Evolutionary conservation across 2,113 vertebrate genomes (phyloP).

Genomic region (Etia nguti): DNA sequence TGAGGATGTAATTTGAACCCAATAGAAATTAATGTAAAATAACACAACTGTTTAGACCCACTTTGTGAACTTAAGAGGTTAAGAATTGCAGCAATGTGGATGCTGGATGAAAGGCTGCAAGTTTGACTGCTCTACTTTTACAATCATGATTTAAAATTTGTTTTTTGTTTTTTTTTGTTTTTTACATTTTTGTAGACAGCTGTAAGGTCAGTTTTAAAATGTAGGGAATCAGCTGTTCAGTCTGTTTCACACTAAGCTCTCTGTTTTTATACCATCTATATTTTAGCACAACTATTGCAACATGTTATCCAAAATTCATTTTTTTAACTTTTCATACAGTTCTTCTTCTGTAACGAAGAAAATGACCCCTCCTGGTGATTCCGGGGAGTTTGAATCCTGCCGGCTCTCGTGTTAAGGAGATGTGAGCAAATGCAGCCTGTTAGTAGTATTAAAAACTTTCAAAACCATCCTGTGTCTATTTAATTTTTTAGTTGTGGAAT

Average conservation of each 20-base stretch:
- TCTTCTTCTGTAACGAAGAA: not conserved
- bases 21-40: not conserved
- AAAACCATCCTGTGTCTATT: not conserved
- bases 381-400: not conserved
- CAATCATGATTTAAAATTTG: not conserved
- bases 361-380: rapidly evolving
- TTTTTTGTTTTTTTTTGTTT: rapidly evolving
- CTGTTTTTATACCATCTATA: not conserved
- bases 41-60: rapidly evolving
- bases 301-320: not conserved
- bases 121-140: not conserved
- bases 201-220: not conserved
- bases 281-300: not conserved
- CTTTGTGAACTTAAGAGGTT: rapidly evolving
- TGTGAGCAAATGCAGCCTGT: not conserved
- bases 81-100: not conserved
- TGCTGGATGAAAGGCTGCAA: not conserved
- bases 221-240: not conserved
- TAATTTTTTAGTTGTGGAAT: not conserved
- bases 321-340: not conserved
- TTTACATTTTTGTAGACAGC: not conserved
- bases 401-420: rapidly evolving
- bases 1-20: not conserved
- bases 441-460: not conserved
- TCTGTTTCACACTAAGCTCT: not conserved